Conservation (phyloP, 2,113 vertebrate species). For the Sturnira hondurensis region DNA sequence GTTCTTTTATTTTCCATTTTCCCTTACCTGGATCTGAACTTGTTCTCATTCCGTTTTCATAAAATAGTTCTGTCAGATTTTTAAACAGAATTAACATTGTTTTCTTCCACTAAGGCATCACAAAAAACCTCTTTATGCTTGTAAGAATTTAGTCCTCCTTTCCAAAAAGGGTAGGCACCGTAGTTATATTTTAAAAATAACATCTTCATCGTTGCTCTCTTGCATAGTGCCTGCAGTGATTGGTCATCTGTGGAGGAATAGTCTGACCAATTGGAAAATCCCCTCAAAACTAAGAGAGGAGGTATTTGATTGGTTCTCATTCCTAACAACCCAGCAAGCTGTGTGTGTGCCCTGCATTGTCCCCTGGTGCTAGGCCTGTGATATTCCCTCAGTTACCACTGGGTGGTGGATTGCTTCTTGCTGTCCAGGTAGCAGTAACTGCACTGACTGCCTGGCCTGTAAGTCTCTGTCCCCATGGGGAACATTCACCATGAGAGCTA, state of each 20-base stretch:
- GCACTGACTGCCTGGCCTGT: rapidly evolving
- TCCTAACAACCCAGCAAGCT: neutral
- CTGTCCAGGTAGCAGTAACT: neutral
- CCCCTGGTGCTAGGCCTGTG: no score
- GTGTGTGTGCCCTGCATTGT: neutral
- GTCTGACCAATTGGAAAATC: neutral
- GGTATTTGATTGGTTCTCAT: neutral
- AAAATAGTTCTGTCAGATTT: neutral
- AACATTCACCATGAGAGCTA: neutral
- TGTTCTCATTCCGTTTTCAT: neutral
- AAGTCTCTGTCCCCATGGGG: neutral
- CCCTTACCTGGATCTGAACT: neutral
- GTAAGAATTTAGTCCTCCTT: neutral
- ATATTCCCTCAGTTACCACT: neutral
- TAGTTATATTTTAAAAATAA: neutral
- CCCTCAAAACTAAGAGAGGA: neutral
- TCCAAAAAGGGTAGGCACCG: neutral
- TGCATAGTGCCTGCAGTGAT: neutral
- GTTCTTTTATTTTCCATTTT: neutral
- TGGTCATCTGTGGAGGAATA: neutral
- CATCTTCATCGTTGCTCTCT: neutral
- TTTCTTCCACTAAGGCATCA: neutral
- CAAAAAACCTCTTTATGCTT: neutral
- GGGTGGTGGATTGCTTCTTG: neutral
- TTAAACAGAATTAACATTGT: neutral